Evolutionary conservation across 2,797 vertebrate genomes (phyloP), one percentile per base, ranked within the genome.

Genomic region (Chromis chromis): DNA sequence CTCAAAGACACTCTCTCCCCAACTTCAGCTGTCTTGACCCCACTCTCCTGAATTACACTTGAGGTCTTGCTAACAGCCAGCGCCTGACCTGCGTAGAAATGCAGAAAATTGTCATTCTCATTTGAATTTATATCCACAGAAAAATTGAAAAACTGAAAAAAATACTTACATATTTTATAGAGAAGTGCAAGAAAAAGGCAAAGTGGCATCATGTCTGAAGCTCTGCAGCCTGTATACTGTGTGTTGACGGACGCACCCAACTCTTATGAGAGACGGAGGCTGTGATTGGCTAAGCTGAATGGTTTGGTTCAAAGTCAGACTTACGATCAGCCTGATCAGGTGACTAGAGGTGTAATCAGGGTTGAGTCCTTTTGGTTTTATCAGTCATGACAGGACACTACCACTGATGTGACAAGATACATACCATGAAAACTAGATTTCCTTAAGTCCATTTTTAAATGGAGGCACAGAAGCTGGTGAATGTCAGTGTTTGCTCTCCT

Each of bases 251-350:
- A 68, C 0, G 1, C 70, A 70, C 42, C 4, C 22, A 21, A 57
- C 71, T 76, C 69, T 84, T 80, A 83, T 13, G 86, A 27, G 31
- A 76, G 49, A 73, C 46, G 0, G 13, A 67, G 52, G 59, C 56
- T 54, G 58, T 89, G 89, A 91, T 87, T 91, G 86, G 87, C 64
- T 74, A 19, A 69, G 44, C 40, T 58, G 31, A 48, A 21, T 54
- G 24, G 25, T 39, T 74, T 21, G 48, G 31, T 69, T 19, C 25
- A 56, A 21, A 65, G 31, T 31, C 31, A 79, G 27, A 39, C 53
- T 28, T 11, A 40, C 36, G 13, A 63, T 73, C 74, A 52, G 36
- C 58, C 16, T 65, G 31, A 27, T 64, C 55, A 65, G 44, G 17
- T 68, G 59, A 69, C 31, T 12, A 21, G 52, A 60, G 39, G 33